Conservation (phyloP, 2,888 invertebrate species). For the Bellardia pandia region DNA sequence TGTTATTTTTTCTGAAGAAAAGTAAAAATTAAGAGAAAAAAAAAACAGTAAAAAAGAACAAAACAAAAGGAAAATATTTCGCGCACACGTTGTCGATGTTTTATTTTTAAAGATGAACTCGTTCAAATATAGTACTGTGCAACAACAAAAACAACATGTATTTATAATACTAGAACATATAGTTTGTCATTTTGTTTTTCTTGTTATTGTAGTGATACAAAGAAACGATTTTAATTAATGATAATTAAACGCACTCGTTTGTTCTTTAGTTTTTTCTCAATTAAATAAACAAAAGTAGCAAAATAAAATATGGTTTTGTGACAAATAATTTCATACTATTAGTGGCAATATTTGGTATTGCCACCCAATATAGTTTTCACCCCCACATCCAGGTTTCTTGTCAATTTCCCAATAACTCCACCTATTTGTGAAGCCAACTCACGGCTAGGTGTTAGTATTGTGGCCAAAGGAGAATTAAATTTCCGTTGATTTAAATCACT, state of each 20-base stretch:
- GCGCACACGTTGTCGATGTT: slow-evolving; percentile 61
- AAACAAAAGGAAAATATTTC: slow-evolving; percentile 36
- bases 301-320: slow-evolving; percentile 12
- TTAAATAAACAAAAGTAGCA: slow-evolving; percentile 36
- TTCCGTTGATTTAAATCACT: slow-evolving; percentile 85
- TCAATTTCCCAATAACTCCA: slow-evolving; percentile 86
- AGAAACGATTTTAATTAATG: slow-evolving; percentile 69
- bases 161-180: not conserved
- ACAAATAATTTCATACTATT: not conserved
- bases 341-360: slow-evolving; percentile 86
- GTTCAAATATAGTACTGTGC: slow-evolving; percentile 38
- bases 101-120: slow-evolving; percentile 75
- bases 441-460: slow-evolving; percentile 93
- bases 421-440: slow-evolving; percentile 89
- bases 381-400: slow-evolving; percentile 85
- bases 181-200: slow-evolving; percentile 16
- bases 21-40: slow-evolving; percentile 34
- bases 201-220: slow-evolving; percentile 40
- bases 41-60: slow-evolving; percentile 20
- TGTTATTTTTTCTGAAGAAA: slow-evolving; percentile 61
- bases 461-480: slow-evolving; percentile 89
- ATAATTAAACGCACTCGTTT: slow-evolving; percentile 65
- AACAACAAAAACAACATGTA: slow-evolving; percentile 7
- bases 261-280: slow-evolving; percentile 26
- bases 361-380: slow-evolving; percentile 89